Conservation (phyloP, 2,797 vertebrate species). For the Halcyon smyrnensis region DNA sequence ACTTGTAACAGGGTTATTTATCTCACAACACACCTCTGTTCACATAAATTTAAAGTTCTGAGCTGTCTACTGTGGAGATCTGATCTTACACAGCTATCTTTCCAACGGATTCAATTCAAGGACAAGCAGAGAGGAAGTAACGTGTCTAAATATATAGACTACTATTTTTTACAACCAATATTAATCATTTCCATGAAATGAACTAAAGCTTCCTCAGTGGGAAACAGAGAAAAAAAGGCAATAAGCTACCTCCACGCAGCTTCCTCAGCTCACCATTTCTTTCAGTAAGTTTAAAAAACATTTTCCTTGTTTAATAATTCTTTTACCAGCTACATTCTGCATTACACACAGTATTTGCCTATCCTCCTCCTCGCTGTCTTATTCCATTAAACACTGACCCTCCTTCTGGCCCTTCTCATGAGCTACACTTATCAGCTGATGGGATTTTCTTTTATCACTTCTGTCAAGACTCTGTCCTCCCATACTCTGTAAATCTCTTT, state of each 20-base stretch:
- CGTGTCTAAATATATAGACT: background rate
- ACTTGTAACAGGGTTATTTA: background rate
- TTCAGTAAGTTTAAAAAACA: background rate
- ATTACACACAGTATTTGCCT: background rate
- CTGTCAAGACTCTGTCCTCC: background rate
- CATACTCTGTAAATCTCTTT: background rate
- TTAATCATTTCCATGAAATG: background rate
- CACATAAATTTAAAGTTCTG: background rate
- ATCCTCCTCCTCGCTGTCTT: background rate
- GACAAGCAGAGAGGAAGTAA: background rate
- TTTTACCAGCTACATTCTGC: background rate
- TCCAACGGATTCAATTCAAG: background rate
- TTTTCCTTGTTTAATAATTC: background rate
- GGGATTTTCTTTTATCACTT: background rate
- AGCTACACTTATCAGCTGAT: background rate
- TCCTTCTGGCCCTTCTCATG: background rate
- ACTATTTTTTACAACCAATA: background rate
- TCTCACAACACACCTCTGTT: constrained; percentile 35
- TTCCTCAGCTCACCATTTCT: background rate
- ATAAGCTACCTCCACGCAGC: background rate
- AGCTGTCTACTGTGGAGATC: background rate
- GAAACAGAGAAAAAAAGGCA: background rate
- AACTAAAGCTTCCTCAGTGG: background rate
- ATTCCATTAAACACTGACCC: background rate
- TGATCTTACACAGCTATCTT: background rate